Percentiles rank a stretch among this genome's conserved stretches.
Evolutionary conservation across 2,113 vertebrate species (phyloP).

Genomic region (Cnemophilus loriae): DNA sequence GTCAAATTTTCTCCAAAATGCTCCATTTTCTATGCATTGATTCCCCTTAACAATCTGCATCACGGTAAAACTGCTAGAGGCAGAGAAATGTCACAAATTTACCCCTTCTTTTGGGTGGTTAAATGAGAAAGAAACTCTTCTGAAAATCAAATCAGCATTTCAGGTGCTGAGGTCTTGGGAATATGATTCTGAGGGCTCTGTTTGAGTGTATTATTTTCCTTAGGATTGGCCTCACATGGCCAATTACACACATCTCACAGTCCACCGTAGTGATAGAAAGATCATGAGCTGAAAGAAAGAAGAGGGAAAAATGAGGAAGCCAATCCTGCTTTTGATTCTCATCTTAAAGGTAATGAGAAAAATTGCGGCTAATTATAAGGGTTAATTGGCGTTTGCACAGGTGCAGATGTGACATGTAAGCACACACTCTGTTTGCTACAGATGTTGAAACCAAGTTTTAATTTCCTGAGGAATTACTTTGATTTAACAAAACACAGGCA

Average conservation of each 20-base stretch:
- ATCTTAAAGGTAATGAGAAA: conserved; percentile 22
- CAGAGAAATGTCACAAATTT: not conserved
- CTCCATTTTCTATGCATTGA: not conserved
- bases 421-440: conserved; percentile 13
- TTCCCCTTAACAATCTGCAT: not conserved
- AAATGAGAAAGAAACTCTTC: not conserved
- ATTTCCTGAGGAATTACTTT: conserved; percentile 16
- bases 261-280: not conserved
- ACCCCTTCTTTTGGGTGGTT: not conserved
- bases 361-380: conserved; percentile 39
- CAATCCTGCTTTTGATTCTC: not conserved
- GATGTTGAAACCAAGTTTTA: conserved; percentile 33
- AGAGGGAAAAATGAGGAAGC: not conserved
- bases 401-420: conserved; percentile 25
- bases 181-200: not conserved
- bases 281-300: not conserved
- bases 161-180: not conserved
- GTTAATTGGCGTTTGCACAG: conserved; percentile 45
- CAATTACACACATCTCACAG: not conserved
- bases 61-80: not conserved
- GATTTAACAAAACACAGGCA: not conserved
- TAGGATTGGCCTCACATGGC: not conserved
- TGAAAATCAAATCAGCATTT: not conserved
- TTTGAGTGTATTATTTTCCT: not conserved
- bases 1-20: not conserved